Evolutionary conservation across 1,140 invertebrate genomes (phyloP), one percentile per base, ranked within the genome.

Genomic region (Heliconius eleuchia): DNA sequence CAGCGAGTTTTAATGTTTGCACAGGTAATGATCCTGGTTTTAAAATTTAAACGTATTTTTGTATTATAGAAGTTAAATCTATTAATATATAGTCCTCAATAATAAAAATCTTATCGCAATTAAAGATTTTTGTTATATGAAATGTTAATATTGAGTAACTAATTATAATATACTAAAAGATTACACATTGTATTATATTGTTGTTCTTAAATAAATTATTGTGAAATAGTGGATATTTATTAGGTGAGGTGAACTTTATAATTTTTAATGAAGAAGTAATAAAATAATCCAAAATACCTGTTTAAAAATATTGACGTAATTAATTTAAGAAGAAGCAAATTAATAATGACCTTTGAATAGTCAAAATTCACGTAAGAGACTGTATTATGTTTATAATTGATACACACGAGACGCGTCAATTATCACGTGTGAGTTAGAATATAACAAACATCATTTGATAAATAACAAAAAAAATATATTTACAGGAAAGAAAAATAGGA

Each of bases 1-100:
- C 37, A 72, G 71, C 30, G 16, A 70, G 66, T 50, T 76, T 71
- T 46, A 76, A 42, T 71, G 76, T 77, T 77, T 72, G 55, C 19
- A 42, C 34, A 23, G 13, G 23, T 77, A 52, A 77, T 39, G 30
- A 72, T 72, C 8, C 37, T 39, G 37, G 37, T 7, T n/a, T n/a
- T 37, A 39, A 72, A 66, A 16, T 19, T 72, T 23, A 23, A 72
- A 39, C 7, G 71, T 37, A n/a, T 39, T 39, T 72, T 42, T 72
- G 71, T 37, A 55, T 55, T 55, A 55, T 8, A n/a, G 7, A 55
- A 57, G 55, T n/a, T n/a, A 57, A 57, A n/a, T 23, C 19, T 57
- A 23, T 19, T n/a, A 57, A 23, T 23, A 11, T 23, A 23, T 57
- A 8, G n/a, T 57, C 0, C 55, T 19, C 18, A 52, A 19, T 1